These are phyloP conservation scores for Cladorhizidae sp. DNA, from an alignment of 37 sponge, comb jelly and placozoan species.

Conservation along the genomic window DNA sequence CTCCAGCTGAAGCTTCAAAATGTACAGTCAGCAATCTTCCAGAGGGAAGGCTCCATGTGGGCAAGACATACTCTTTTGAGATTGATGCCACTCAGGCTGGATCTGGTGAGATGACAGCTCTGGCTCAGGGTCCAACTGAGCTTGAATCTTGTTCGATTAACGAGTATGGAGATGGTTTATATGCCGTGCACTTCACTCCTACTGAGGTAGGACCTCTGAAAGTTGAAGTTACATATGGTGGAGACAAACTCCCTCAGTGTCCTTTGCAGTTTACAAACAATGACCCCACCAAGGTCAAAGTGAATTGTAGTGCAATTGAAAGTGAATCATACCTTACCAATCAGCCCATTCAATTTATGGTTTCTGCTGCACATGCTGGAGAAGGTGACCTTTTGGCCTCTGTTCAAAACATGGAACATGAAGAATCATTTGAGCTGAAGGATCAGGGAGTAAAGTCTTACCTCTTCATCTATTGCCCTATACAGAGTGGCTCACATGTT, in stretches of 20 bases:
- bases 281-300: constrained; percentile 60
- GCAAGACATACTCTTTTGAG: constrained; percentile 40
- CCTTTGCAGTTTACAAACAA: constrained; percentile 59
- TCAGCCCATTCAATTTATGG: no score
- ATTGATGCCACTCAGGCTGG: constrained; percentile 51
- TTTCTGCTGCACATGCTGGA: no score
- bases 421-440: constrained; percentile 25
- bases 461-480: constrained; percentile 55
- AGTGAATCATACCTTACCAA: constrained; percentile 33
- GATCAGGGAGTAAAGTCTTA: no score
- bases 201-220: constrained; percentile 41
- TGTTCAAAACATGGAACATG: constrained; percentile 17
- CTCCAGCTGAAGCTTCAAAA: no score
- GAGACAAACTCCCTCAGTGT: constrained; percentile 25
- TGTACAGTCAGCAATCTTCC: constrained; percentile 49
- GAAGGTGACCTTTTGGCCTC: no score
- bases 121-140: constrained; percentile 33
- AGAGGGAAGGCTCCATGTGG: no score
- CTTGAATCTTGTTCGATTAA: constrained; percentile 43
- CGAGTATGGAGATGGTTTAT: constrained; percentile 6
- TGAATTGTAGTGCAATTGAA: constrained; percentile 37
- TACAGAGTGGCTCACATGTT: constrained; percentile 46
- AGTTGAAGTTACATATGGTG: constrained; percentile 27
- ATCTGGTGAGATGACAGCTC: no score
- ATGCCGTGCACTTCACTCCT: constrained; percentile 61